Conservation (phyloP, 2,888 invertebrate genomes). For the Aphrophora alni region DNA sequence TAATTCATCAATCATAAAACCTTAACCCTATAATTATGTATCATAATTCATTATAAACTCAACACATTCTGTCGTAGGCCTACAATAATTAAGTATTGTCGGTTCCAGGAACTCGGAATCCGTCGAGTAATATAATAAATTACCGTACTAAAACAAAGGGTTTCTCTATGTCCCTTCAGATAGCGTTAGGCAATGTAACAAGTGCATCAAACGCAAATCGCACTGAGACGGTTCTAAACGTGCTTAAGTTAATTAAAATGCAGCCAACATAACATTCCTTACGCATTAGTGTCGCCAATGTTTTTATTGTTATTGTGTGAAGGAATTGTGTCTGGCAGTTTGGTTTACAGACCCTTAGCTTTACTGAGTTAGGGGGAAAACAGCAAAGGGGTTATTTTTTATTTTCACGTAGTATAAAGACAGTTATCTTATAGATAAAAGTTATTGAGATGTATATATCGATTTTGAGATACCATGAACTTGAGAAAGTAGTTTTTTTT, state of each 20-base stretch:
- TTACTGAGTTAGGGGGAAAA: no score
- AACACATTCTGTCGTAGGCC: background rate
- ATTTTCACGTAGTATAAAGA: no score
- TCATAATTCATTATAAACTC: background rate
- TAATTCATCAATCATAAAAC: background rate
- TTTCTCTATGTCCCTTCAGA: background rate
- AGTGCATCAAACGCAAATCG: background rate
- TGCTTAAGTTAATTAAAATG: background rate
- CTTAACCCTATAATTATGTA: background rate
- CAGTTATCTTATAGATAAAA: no score
- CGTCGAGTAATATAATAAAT: background rate
- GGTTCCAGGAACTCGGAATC: background rate
- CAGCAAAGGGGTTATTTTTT: no score
- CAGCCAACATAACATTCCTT: background rate
- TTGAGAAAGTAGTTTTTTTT: no score
- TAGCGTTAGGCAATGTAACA: background rate
- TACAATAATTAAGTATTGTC: background rate
- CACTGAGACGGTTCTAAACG: background rate
- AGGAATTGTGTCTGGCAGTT: background rate
- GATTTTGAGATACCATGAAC: no score
- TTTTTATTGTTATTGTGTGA: constrained; percentile 1
- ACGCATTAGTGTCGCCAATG: background rate
- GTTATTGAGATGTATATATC: no score
- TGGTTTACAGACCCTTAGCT: no score
- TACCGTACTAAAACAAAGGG: background rate